A percentile compares a stretch with the other conserved stretches of the same genome.
phyloP scores from a whole-genome alignment of 2,888 invertebrate species.

The Malthinus seriepunctatus region DNA sequence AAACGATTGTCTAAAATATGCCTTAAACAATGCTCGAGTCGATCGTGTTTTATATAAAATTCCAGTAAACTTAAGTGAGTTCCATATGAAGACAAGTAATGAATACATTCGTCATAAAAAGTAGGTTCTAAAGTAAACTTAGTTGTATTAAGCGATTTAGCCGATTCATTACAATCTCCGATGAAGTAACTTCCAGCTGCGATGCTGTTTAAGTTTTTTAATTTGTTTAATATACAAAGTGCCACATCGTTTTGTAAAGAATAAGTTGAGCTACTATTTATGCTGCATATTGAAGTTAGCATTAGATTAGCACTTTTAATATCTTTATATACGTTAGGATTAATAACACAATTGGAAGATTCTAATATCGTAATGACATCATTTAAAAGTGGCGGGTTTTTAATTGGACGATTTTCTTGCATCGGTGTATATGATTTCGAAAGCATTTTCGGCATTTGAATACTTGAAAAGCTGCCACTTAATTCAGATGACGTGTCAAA shows the following conservation, averaged over 20 bases:
- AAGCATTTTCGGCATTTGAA: constrained; percentile 45
- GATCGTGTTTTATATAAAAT: constrained; percentile 76
- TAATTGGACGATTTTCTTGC: constrained; percentile 58
- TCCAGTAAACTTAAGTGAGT: constrained; percentile 72
- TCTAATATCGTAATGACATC: constrained; percentile 74
- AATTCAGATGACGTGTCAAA: constrained; percentile 45
- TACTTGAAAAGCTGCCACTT: constrained; percentile 27
- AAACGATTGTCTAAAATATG: constrained; percentile 72
- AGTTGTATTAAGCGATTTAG: constrained; percentile 18
- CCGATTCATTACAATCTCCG: constrained; percentile 14
- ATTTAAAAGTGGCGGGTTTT: constrained; percentile 69
- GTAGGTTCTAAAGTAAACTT: constrained; percentile 56
- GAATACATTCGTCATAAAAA: constrained; percentile 77
- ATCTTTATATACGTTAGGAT: constrained; percentile 57
- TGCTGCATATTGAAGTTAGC: constrained; percentile 38
- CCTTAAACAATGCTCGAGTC: constrained; percentile 68
- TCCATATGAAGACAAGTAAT: constrained; percentile 81
- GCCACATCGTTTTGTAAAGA: constrained; percentile 55
- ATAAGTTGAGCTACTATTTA: constrained; percentile 37
- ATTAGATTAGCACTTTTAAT: constrained; percentile 47
- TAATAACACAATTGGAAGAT: constrained; percentile 60
- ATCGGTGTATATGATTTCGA: constrained; percentile 50
- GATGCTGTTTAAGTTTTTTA: constrained; percentile 54
- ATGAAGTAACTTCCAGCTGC: constrained; percentile 49
- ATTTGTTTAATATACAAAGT: constrained; percentile 54